A percentile compares a stretch with the other conserved stretches of the same genome.
These are phyloP conservation scores for Dasypogon diadema DNA, from an alignment of 2,888 invertebrate genomes.

Conservation along the genomic window DNA sequence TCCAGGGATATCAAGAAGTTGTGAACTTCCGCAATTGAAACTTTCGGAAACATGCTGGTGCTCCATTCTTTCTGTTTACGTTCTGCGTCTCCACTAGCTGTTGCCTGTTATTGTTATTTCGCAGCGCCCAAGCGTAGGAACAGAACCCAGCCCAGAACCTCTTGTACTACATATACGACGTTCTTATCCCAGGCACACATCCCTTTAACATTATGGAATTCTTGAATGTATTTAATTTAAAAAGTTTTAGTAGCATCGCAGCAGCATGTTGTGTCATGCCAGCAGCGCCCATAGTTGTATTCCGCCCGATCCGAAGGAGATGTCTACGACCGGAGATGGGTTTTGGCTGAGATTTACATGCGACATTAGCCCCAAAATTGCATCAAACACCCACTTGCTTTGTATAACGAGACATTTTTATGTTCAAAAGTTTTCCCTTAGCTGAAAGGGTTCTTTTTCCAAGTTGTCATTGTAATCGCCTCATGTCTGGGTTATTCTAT, in stretches of 20 bases:
- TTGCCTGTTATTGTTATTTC: constrained; percentile 28
- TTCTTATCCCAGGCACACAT: constrained; percentile 31
- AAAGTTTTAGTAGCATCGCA: constrained; percentile 42
- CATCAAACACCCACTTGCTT: constrained; percentile 47
- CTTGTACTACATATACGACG: constrained; percentile 1
- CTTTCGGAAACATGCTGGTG: constrained; percentile 32
- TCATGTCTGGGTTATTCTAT: constrained; percentile 31
- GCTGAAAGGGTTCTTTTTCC: constrained; percentile 36
- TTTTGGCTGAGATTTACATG: constrained; percentile 46
- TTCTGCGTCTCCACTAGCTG: constrained; percentile 8
- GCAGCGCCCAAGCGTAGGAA: not conserved
- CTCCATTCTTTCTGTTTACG: constrained; percentile 45
- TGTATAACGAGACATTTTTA: constrained; percentile 48
- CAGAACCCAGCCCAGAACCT: not conserved
- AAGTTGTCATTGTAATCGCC: constrained; percentile 40
- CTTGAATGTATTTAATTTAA: constrained; percentile 49
- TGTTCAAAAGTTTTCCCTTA: constrained; percentile 39
- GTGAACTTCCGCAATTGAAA: constrained; percentile 50
- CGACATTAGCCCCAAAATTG: constrained; percentile 48
- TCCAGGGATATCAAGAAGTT: constrained; percentile 38
- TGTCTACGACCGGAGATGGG: constrained; percentile 15
- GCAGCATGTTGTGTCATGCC: constrained; percentile 40
- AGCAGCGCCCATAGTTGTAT: constrained; percentile 25
- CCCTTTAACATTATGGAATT: constrained; percentile 44
- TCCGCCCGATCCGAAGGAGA: not conserved